Percentiles rank a stretch among this genome's conserved stretches.
phyloP scores from a whole-genome alignment of 1,140 invertebrate genomes.

The Lordiphosa mommai region DNA sequence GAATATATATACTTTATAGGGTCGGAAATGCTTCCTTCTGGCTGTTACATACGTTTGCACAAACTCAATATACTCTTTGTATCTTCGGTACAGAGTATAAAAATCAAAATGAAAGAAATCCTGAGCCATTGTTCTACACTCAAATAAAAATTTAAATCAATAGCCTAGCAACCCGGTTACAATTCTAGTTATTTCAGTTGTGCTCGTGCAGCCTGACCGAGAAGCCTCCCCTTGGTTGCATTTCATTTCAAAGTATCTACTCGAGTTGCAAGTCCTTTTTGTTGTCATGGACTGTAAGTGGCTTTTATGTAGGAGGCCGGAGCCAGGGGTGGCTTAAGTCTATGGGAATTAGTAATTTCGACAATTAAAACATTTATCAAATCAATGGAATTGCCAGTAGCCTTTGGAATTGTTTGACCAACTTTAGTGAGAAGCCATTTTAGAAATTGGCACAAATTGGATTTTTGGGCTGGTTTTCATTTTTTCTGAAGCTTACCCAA shows the following conservation, averaged over 20 bases:
- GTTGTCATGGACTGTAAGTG: constrained; percentile 31
- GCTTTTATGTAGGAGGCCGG: constrained; percentile 11
- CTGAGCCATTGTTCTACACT: not conserved
- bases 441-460: no score
- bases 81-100: no score
- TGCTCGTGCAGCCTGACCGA: no score
- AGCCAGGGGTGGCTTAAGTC: not conserved
- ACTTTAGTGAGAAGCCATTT: no score
- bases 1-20: no score
- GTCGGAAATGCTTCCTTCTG: no score
- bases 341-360: constrained; percentile 39
- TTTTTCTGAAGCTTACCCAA: no score
- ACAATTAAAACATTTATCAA: constrained; percentile 29
- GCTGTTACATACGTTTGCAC: no score
- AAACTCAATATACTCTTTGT: no score
- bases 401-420: not conserved
- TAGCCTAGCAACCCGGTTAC: constrained; percentile 19
- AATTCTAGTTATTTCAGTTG: not conserved
- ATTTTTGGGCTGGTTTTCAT: no score
- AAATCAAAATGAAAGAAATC: no score
- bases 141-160: constrained; percentile 10
- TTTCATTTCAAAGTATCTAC: constrained; percentile 8
- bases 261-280: constrained; percentile 13
- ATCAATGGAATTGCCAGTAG: constrained; percentile 17
- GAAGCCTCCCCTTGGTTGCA: constrained; percentile 7